Percentiles rank a stretch among this genome's conserved stretches.
These are phyloP conservation scores for Anthonomus grandis DNA, from an alignment of 1,140 invertebrate species.

Conservation along the genomic window DNA sequence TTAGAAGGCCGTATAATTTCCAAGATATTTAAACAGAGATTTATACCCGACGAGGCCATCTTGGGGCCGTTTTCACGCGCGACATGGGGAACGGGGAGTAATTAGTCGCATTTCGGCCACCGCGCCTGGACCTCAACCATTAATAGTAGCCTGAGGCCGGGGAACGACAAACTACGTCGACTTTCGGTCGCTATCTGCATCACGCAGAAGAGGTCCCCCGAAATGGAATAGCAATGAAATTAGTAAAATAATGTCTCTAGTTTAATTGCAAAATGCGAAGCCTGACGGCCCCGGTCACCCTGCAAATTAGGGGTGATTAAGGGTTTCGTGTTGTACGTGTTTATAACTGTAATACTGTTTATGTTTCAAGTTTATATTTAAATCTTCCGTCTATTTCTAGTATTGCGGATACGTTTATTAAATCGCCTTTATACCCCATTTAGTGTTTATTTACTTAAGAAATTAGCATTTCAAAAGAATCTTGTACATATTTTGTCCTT, in stretches of 20 bases:
- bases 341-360: too few species aligned
- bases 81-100: conserved; percentile 15
- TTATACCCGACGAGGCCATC: neutral
- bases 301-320: conserved; percentile 42
- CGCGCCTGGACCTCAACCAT: conserved; percentile 29
- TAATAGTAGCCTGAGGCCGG: conserved; percentile 35
- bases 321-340: too few species aligned
- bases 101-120: conserved; percentile 35
- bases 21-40: conserved; percentile 8
- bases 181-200: conserved; percentile 42
- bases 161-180: too few species aligned
- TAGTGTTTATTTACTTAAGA: too few species aligned
- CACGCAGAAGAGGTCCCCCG: conserved; percentile 46
- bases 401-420: too few species aligned
- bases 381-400: too few species aligned
- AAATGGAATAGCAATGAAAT: conserved; percentile 50
- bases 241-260: conserved; percentile 49
- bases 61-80: conserved; percentile 19
- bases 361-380: too few species aligned
- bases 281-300: conserved; percentile 38
- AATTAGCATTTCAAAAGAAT: too few species aligned
- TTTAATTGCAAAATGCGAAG: conserved; percentile 44
- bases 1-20: neutral
- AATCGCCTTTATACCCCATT: too few species aligned
- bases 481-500: too few species aligned